phyloP scores from a whole-genome alignment of 2,888 invertebrate species.

The Spodoptera exigua region DNA sequence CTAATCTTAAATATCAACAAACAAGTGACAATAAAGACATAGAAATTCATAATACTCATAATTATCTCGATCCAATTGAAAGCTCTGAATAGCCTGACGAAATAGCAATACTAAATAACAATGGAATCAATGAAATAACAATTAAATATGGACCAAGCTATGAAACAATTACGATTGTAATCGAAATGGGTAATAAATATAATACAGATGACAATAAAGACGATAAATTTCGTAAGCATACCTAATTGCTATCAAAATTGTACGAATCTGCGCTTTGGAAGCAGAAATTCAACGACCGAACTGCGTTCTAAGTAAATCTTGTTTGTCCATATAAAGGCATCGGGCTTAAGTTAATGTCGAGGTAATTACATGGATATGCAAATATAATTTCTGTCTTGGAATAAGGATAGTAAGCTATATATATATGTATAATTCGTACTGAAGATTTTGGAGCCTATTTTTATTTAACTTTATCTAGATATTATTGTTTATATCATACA shows the following conservation, averaged over 20 bases:
- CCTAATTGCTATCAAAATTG: slow-evolving; percentile 55
- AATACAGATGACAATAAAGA: slow-evolving; percentile 40
- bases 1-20: accelerated
- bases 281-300: slow-evolving; percentile 40
- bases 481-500: too few relatives aligned
- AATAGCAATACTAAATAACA: slow-evolving; percentile 19
- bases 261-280: slow-evolving; percentile 32
- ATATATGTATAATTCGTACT: not conserved
- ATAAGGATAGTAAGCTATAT: not conserved
- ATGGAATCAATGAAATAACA: slow-evolving; percentile 25
- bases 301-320: slow-evolving; percentile 41
- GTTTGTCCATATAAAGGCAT: slow-evolving; percentile 52
- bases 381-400: slow-evolving; percentile 25
- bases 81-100: not conserved
- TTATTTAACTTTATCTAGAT: not conserved
- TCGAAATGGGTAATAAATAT: slow-evolving; percentile 46
- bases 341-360: slow-evolving; percentile 23
- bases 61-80: slow-evolving; percentile 14
- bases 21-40: not conserved
- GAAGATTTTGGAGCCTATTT: slow-evolving; percentile 1
- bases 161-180: slow-evolving; percentile 54
- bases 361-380: slow-evolving; percentile 51
- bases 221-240: slow-evolving; percentile 51
- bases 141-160: slow-evolving; percentile 29
- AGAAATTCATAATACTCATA: not conserved